Evolutionary conservation across 1,140 invertebrate genomes (phyloP).

Genomic region (Bombus pyrosoma): DNA sequence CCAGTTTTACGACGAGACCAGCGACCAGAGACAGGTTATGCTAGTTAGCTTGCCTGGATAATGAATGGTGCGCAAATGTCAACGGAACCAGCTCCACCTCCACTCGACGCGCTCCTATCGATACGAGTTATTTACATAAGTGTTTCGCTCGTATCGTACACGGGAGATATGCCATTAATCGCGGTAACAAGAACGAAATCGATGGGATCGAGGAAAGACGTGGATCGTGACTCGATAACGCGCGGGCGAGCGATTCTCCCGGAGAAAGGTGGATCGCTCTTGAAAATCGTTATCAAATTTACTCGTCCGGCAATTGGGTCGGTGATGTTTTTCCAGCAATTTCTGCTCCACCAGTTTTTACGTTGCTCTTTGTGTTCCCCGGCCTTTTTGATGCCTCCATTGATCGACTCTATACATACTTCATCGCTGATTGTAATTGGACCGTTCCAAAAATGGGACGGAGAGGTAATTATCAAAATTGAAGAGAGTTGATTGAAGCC

Average conservation of each 20-base stretch:
- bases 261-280: background rate
- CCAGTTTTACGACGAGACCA: slow-evolving; percentile 1
- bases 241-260: background rate
- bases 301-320: slow-evolving; percentile 7
- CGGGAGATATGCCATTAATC: background rate
- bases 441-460: background rate
- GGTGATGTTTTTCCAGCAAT: slow-evolving; percentile 3
- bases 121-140: slow-evolving; percentile 33
- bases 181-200: background rate
- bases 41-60: slow-evolving; percentile 1
- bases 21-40: background rate
- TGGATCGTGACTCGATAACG: no score
- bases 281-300: slow-evolving; percentile 20
- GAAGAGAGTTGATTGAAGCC: background rate
- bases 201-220: background rate
- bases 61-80: slow-evolving; percentile 34
- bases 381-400: background rate
- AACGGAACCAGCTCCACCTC: background rate
- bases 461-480: slow-evolving; percentile 10
- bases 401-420: slow-evolving; percentile 1
- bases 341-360: background rate
- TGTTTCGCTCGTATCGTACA: background rate
- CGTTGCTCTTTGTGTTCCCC: background rate
- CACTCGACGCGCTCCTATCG: background rate
- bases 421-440: slow-evolving; percentile 3